Percentiles rank a stretch among this genome's conserved stretches.
phyloP scores from a whole-genome alignment of 1,140 invertebrate species.

The Temnothorax curvispinosus region DNA sequence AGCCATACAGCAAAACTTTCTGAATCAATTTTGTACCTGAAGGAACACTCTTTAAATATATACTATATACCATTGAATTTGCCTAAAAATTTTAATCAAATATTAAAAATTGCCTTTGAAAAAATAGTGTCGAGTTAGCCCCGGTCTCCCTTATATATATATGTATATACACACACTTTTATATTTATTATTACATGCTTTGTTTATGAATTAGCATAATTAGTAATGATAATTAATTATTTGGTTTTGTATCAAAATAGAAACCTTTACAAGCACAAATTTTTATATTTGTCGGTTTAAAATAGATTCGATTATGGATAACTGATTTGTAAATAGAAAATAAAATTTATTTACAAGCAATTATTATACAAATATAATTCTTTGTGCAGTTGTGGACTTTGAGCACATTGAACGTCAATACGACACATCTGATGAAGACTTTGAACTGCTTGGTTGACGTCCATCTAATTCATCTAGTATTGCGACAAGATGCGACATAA shows the following conservation, averaged over 20 bases:
- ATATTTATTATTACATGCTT: too few species aligned
- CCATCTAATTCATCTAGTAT: conserved; percentile 27
- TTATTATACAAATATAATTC: conserved; percentile 24
- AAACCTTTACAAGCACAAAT: background rate
- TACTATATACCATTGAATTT: too few species aligned
- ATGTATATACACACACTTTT: too few species aligned
- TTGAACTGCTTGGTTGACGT: conserved; percentile 87
- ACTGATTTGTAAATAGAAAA: background rate
- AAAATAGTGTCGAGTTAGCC: too few species aligned
- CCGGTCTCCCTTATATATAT: background rate
- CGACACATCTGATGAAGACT: conserved; percentile 87
- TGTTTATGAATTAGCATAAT: background rate
- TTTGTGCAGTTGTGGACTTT: conserved; percentile 80
- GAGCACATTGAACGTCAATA: conserved; percentile 82
- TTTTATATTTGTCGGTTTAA: background rate
- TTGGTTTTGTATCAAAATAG: background rate
- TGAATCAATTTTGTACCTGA: too few species aligned
- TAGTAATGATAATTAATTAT: background rate
- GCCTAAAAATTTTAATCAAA: too few species aligned
- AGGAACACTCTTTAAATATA: too few species aligned
- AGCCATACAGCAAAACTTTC: too few species aligned
- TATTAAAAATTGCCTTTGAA: too few species aligned
- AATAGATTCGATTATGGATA: background rate
- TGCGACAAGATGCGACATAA: conserved; percentile 13
- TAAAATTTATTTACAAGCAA: background rate